Conservation (phyloP, 2,888 invertebrate genomes). For the Melieria omissa region DNA sequence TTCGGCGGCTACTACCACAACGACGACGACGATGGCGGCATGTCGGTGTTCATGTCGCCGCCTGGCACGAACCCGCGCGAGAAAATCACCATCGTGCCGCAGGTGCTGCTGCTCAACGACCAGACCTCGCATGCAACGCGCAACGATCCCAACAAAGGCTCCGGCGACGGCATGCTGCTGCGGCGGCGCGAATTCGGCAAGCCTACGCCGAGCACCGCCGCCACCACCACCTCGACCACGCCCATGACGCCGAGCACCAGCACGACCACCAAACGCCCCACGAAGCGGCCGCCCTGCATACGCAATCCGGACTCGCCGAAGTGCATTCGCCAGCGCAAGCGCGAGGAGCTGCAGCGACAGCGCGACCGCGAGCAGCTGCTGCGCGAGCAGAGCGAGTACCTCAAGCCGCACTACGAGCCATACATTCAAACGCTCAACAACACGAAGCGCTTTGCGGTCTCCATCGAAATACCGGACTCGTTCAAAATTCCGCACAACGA, state of each 20-base stretch:
- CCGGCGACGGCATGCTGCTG: constrained; percentile 37
- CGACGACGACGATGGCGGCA: constrained; percentile 52
- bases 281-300: constrained; percentile 59
- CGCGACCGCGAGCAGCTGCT: constrained; percentile 60
- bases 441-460: constrained; percentile 62
- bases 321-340: constrained; percentile 61
- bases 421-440: constrained; percentile 62
- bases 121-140: constrained; percentile 49
- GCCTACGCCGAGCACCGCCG: constrained; percentile 32
- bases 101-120: constrained; percentile 63
- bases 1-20: constrained; percentile 59
- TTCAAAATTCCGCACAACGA: constrained; percentile 54
- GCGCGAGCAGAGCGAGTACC: constrained; percentile 58
- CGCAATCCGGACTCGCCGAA: constrained; percentile 62
- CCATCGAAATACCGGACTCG: constrained; percentile 63
- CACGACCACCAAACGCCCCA: constrained; percentile 53
- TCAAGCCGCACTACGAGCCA: constrained; percentile 58
- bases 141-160: constrained; percentile 42
- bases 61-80: constrained; percentile 48
- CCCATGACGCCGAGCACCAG: constrained; percentile 45
- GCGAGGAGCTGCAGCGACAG: constrained; percentile 61
- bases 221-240: constrained; percentile 44
- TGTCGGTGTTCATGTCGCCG: constrained; percentile 51
- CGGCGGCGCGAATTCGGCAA: constrained; percentile 40
- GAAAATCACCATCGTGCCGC: constrained; percentile 62